phyloP scores from a whole-genome alignment of 2,888 invertebrate genomes.

The Caenorhabditis sp. region DNA sequence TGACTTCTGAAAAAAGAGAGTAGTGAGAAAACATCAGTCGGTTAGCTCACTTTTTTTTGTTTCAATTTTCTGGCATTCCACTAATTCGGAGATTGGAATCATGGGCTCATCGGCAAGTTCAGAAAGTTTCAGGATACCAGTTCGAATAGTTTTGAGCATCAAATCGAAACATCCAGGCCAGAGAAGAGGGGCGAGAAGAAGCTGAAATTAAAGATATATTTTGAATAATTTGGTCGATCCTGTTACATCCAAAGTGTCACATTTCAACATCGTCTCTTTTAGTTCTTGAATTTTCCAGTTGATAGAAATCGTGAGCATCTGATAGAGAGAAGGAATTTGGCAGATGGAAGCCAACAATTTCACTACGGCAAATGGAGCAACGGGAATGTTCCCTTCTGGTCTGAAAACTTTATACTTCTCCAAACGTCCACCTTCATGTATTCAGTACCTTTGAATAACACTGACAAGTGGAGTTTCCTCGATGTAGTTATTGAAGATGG shows the following conservation, averaged over 20 bases:
- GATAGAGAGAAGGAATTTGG: conserved; percentile 53
- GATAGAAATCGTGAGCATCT: conserved; percentile 48
- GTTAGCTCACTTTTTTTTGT: conserved; percentile 11
- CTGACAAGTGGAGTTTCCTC: conserved; percentile 35
- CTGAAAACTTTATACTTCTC: conserved; percentile 11
- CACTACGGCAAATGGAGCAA: conserved; percentile 62
- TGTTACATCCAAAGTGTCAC: conserved; percentile 56
- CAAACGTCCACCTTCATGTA: background rate
- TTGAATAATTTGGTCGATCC: background rate
- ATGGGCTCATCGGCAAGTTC: conserved; percentile 70
- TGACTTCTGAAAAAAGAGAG: conserved; percentile 37
- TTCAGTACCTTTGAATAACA: conserved; percentile 47
- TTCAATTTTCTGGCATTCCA: conserved; percentile 40
- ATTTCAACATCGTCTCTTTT: conserved; percentile 5
- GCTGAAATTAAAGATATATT: conserved; percentile 26
- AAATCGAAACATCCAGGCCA: conserved; percentile 62
- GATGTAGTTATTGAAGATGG: conserved; percentile 37
- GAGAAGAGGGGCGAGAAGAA: conserved; percentile 68
- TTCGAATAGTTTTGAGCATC: conserved; percentile 64
- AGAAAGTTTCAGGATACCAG: conserved; percentile 70
- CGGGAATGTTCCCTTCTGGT: conserved; percentile 41
- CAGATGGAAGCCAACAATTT: conserved; percentile 55
- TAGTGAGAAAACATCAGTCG: background rate
- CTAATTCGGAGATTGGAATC: conserved; percentile 29
- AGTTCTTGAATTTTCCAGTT: conserved; percentile 50